Conservation (phyloP, 2,113 vertebrate genomes). For the Paradoxurus hermaphroditus region DNA sequence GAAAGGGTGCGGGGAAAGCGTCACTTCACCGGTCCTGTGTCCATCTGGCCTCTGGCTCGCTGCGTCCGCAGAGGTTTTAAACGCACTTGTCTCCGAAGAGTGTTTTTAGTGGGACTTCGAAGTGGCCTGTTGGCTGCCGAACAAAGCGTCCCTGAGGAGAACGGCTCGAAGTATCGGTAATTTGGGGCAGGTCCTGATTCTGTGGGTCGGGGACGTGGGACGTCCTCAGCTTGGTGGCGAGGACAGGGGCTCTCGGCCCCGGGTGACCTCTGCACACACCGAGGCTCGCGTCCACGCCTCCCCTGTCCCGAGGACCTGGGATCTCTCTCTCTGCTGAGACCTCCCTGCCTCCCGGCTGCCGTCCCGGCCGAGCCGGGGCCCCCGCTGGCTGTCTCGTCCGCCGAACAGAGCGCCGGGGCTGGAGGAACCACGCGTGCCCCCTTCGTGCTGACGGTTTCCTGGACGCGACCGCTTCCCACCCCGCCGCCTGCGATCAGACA, state of each 20-base stretch:
- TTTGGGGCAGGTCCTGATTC: neutral
- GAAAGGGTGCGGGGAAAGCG: neutral
- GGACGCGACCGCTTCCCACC: neutral
- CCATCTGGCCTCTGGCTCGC: neutral
- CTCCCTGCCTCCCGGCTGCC: neutral
- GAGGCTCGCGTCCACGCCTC: fast-evolving
- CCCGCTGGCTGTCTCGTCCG: neutral
- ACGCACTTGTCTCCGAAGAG: neutral
- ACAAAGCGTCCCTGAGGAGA: neutral
- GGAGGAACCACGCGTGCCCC: neutral
- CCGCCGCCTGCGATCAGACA: neutral
- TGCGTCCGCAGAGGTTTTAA: neutral
- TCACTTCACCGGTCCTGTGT: neutral
- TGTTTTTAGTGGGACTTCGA: neutral
- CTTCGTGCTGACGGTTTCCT: neutral
- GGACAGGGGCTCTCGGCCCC: too few relatives aligned
- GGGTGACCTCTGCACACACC: neutral
- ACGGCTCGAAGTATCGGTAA: neutral
- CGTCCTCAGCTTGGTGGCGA: neutral
- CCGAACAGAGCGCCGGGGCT: neutral
- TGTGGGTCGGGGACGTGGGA: neutral
- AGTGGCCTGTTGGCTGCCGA: neutral
- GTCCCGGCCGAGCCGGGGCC: too few relatives aligned
- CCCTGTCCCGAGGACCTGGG: fast-evolving
- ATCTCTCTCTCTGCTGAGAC: neutral